Conservation (phyloP, 2,888 invertebrate genomes). For the Crossocerus cetratus region DNA sequence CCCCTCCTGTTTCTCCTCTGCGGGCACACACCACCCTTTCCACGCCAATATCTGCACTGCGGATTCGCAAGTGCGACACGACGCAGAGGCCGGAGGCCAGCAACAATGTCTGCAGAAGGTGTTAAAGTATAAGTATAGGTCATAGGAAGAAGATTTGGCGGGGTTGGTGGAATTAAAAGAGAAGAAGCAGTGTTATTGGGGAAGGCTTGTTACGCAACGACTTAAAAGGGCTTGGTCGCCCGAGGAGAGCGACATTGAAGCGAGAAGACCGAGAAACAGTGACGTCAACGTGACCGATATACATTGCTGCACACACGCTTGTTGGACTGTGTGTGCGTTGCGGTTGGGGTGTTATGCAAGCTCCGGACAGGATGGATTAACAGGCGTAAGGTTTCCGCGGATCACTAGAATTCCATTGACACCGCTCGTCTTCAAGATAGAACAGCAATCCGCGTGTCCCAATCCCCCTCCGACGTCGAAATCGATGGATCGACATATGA, state of each 20-base stretch:
- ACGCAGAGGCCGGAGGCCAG: too few relatives aligned
- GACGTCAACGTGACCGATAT: constrained; percentile 45
- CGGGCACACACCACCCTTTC: too few relatives aligned
- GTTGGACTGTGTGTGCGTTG: constrained; percentile 38
- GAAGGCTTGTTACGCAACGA: background rate
- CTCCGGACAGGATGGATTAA: constrained; percentile 34
- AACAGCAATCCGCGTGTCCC: background rate
- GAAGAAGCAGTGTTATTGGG: background rate
- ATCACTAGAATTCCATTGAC: constrained; percentile 49
- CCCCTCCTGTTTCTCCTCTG: background rate
- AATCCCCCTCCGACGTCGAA: background rate
- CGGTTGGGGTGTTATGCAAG: constrained; percentile 55
- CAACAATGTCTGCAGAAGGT: too few relatives aligned
- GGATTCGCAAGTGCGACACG: too few relatives aligned
- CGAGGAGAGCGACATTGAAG: background rate
- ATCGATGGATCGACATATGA: constrained; percentile 2
- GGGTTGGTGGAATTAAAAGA: too few relatives aligned
- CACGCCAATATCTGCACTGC: too few relatives aligned
- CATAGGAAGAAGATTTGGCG: too few relatives aligned
- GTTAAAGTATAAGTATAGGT: too few relatives aligned
- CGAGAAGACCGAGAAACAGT: constrained; percentile 21
- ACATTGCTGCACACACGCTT: constrained; percentile 9
- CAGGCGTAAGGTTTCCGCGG: constrained; percentile 51
- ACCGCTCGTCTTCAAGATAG: constrained; percentile 1
- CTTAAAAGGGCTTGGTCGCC: background rate